Conservation (phyloP, 2,888 invertebrate species). For the Andrena bucephala region DNA sequence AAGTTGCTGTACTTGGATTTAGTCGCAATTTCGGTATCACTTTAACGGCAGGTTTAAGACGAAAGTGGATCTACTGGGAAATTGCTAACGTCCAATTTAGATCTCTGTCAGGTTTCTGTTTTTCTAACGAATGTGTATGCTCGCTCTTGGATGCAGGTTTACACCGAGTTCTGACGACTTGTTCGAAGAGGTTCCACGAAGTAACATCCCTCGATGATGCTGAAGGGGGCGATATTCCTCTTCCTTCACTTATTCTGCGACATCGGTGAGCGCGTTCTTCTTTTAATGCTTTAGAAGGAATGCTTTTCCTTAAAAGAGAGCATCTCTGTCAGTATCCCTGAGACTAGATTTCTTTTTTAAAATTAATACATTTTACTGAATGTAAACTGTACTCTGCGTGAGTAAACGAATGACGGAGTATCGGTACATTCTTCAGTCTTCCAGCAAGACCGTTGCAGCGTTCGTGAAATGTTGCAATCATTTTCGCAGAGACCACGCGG, state of each 20-base stretch:
- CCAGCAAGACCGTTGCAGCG: too few relatives aligned
- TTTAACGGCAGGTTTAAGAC: too few relatives aligned
- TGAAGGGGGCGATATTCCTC: constrained; percentile 70
- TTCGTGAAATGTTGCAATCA: too few relatives aligned
- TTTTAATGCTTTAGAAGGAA: background rate
- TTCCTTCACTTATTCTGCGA: constrained; percentile 70
- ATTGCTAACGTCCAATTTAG: too few relatives aligned
- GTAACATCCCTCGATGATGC: constrained; percentile 67
- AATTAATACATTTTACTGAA: too few relatives aligned
- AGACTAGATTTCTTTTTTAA: too few relatives aligned
- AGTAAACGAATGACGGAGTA: too few relatives aligned
- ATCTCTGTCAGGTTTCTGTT: background rate
- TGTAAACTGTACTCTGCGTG: too few relatives aligned
- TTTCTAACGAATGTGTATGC: background rate
- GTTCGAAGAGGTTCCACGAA: background rate
- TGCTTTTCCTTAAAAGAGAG: background rate
- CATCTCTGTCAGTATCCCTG: too few relatives aligned
- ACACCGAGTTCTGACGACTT: constrained; percentile 29
- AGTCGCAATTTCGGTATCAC: too few relatives aligned
- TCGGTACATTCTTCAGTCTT: too few relatives aligned
- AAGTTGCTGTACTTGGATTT: background rate
- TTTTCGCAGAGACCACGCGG: background rate
- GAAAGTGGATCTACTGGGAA: too few relatives aligned
- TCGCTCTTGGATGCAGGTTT: constrained; percentile 10
- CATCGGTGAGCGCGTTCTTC: constrained; percentile 71